Evolutionary conservation across 2,113 vertebrate genomes (phyloP), one percentile per base, ranked within the genome.

Genomic region (Esox niger): DNA sequence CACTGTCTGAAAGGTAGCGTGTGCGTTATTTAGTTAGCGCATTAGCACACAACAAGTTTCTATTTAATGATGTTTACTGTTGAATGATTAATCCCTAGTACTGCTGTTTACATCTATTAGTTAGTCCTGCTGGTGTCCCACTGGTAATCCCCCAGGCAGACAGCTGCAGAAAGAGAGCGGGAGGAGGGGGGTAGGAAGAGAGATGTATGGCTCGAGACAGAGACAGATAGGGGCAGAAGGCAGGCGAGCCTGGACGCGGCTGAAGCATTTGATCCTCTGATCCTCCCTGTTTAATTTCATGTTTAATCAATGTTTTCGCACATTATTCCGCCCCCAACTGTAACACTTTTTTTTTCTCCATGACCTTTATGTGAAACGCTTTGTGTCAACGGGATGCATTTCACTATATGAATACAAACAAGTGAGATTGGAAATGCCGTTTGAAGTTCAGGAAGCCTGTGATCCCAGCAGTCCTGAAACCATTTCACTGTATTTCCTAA

Each of bases 61-160:
- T n/a, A 32, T 61, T 66, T 76, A 76, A 60, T 62, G 52, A 69
- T 74, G 73, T 78, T 83, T 78, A 61, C 62, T 31, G 43, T 64
- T 66, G 62, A n/a, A n/a, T n/a, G 69, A 80, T 68, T 27, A 30
- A 79, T 82, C 69, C 62, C 54, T 33, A 57, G 26, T 63, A 26
- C 49, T 58, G 46, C 71, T 69, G 61, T 71, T 73, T 66, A 49
- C 31, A 49, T 43, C 67, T 66, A 43, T 60, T 73, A 60, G 26
- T 30, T 31, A 67, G 61, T 68, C 77, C 57, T 47, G 57, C 60
- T 59, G 62, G 56, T 70, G 71, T 73, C 55, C 38, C 61, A 62
- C 35, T 57, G 75, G 66, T 54, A 69, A 59, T 57, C 60, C 61
- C 30, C 55, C 35, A 62, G n/a, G 11, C 13, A 55, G 2, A 43